Percentiles rank a stretch among this genome's conserved stretches.
Conservation (phyloP, 2,888 invertebrate species). For the Perdita meconis region DNA sequence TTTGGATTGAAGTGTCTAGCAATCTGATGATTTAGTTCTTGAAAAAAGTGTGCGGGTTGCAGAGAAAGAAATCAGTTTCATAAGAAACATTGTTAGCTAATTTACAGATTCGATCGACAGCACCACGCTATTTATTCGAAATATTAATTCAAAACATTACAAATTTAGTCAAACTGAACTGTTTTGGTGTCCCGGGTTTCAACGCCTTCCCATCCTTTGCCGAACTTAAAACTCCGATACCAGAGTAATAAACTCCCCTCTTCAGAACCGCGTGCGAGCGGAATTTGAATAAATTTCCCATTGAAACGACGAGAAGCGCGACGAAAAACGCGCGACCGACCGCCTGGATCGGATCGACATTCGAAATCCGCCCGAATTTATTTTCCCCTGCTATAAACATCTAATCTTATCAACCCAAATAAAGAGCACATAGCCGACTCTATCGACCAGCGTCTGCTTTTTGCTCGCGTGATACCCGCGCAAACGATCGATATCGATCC, state of each 20-base stretch:
- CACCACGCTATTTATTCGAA: too few species aligned
- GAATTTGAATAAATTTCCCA: conserved; percentile 31
- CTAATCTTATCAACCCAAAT: conserved; percentile 52
- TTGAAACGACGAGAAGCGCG: conserved; percentile 17
- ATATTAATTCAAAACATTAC: too few species aligned
- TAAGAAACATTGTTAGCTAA: too few species aligned
- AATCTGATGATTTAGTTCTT: too few species aligned
- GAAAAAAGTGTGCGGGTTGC: too few species aligned
- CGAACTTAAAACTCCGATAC: too few species aligned
- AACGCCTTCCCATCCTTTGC: too few species aligned
- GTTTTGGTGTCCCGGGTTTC: too few species aligned
- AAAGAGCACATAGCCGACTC: conserved; percentile 11
- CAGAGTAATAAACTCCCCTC: conserved; percentile 3
- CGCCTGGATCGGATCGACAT: conserved; percentile 2
- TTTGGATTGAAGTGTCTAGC: too few species aligned
- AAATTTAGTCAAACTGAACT: too few species aligned
- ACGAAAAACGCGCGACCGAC: background rate
- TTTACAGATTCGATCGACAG: too few species aligned
- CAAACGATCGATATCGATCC: conserved; percentile 42
- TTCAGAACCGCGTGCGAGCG: background rate
- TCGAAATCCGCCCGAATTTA: conserved; percentile 4
- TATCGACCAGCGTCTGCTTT: conserved; percentile 18
- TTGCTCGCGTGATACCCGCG: conserved; percentile 30
- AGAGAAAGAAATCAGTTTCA: too few species aligned
- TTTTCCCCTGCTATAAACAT: conserved; percentile 13